Evolutionary conservation across 1,140 invertebrate species (phyloP).

Genomic region (Tetramorium alpestre): DNA sequence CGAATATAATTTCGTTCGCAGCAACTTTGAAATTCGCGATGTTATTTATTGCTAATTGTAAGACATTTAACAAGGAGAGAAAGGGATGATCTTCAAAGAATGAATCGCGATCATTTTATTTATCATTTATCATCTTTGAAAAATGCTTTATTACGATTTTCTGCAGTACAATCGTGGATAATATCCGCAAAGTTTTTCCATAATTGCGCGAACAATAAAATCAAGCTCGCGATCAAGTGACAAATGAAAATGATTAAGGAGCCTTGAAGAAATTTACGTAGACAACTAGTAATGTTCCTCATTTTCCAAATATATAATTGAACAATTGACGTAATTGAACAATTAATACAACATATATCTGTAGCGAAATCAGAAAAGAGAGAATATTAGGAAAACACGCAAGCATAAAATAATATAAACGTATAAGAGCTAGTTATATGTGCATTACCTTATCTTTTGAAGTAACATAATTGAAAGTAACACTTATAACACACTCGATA

Average conservation of each 20-base stretch:
- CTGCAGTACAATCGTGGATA: not conserved
- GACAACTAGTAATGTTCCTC: not conserved
- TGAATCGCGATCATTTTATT: not conserved
- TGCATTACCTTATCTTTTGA: not conserved
- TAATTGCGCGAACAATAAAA: not conserved
- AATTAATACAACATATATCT: not conserved
- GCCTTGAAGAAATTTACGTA: not conserved
- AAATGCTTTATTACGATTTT: not conserved
- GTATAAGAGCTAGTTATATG: not conserved
- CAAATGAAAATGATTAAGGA: not conserved
- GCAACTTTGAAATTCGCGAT: slow-evolving; percentile 9
- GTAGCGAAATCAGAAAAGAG: not conserved
- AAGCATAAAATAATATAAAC: not conserved
- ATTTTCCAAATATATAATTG: not conserved
- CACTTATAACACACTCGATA: not conserved
- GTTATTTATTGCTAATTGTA: not conserved
- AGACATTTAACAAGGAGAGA: not conserved
- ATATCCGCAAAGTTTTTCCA: not conserved
- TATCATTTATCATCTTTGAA: not conserved
- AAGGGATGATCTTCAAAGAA: not conserved
- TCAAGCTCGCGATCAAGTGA: not conserved
- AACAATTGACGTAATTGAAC: not conserved
- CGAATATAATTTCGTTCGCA: slow-evolving; percentile 24
- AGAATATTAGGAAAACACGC: not conserved
- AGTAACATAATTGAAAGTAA: slow-evolving; percentile 33